These are phyloP conservation scores for Phalloptychus januarius DNA, from an alignment of 2,797 vertebrate species.

Conservation along the genomic window DNA sequence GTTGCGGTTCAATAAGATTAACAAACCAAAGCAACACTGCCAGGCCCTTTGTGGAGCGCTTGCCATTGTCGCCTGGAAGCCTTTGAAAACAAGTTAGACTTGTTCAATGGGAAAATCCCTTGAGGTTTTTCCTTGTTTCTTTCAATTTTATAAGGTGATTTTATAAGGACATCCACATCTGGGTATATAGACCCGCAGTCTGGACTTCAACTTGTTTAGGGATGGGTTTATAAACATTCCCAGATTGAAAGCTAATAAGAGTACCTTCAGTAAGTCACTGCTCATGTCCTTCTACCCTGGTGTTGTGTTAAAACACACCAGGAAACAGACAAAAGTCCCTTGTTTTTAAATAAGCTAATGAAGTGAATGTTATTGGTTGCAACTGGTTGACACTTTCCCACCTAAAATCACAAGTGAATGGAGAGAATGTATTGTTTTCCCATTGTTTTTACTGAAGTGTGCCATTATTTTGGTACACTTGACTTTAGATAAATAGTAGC, in stretches of 20 bases:
- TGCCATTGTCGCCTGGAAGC: neutral
- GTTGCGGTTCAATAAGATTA: neutral
- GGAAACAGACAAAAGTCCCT: neutral
- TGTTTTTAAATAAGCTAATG: neutral
- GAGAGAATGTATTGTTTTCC: neutral
- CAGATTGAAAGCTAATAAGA: neutral
- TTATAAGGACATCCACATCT: neutral
- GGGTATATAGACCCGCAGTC: neutral
- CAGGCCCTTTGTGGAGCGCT: neutral
- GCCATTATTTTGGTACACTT: neutral
- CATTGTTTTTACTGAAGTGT: neutral
- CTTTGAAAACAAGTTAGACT: neutral
- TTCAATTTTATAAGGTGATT: neutral
- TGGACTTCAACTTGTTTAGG: neutral
- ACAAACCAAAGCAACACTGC: neutral
- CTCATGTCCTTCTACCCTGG: neutral
- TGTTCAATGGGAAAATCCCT: neutral
- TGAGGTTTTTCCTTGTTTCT: neutral
- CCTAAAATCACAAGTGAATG: neutral
- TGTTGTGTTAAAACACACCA: neutral
- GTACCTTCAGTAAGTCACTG: neutral
- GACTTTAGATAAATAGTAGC: neutral
- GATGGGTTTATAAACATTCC: neutral
- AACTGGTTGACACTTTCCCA: neutral
- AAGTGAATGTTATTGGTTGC: neutral